These are phyloP conservation scores for Formica exsecta DNA, from an alignment of 1,140 invertebrate species.

Conservation along the genomic window DNA sequence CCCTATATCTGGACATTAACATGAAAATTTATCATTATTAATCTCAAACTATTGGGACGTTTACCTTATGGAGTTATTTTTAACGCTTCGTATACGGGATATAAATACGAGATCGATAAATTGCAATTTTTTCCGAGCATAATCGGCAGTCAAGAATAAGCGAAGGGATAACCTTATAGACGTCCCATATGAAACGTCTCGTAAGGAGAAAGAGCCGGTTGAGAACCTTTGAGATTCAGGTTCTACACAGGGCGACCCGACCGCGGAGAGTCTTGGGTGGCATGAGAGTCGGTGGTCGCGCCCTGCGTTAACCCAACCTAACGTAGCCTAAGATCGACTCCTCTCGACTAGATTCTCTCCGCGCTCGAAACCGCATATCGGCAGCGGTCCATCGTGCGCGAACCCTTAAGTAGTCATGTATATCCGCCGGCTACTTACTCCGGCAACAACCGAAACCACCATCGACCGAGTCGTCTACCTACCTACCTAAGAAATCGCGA, in stretches of 20 bases:
- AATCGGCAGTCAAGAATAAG: not conserved
- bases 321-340: slow-evolving; percentile 71
- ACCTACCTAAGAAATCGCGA: slow-evolving; percentile 12
- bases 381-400: slow-evolving; percentile 61
- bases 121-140: slow-evolving; percentile 12
- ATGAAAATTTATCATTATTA: too few species aligned
- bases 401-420: slow-evolving; percentile 66
- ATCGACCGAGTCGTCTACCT: slow-evolving; percentile 19
- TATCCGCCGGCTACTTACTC: slow-evolving; percentile 68
- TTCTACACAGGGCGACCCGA: slow-evolving; percentile 81
- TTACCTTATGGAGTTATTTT: slow-evolving; percentile 13
- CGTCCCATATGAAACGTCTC: slow-evolving; percentile 4
- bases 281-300: slow-evolving; percentile 80
- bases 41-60: too few species aligned
- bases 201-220: slow-evolving; percentile 73
- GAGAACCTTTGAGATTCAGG: slow-evolving; percentile 85
- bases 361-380: slow-evolving; percentile 74
- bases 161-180: not conserved
- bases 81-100: not conserved
- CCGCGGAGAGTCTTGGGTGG: slow-evolving; percentile 81
- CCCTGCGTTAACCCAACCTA: slow-evolving; percentile 80
- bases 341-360: slow-evolving; percentile 78
- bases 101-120: not conserved
- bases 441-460: slow-evolving; percentile 64
- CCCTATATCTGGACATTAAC: too few species aligned